These are phyloP conservation scores for Platanista minor DNA, from an alignment of 2,113 vertebrate species.

Conservation along the genomic window DNA sequence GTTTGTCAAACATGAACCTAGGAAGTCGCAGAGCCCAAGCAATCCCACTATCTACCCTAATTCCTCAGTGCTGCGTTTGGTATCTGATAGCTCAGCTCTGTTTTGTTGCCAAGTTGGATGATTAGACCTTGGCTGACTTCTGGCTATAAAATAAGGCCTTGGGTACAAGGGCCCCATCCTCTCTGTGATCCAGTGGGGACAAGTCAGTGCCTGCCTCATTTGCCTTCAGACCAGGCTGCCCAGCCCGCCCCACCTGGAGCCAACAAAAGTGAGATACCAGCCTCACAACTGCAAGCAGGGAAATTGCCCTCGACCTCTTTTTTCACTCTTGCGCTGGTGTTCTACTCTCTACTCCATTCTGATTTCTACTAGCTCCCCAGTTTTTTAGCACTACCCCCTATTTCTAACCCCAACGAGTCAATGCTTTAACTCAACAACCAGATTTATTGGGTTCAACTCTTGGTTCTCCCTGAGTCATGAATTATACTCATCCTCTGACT, in stretches of 20 bases:
- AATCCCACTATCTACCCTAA: neutral
- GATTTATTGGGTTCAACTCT: neutral
- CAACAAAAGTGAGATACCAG: neutral
- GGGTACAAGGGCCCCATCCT: neutral
- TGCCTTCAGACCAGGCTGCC: neutral
- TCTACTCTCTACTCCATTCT: neutral
- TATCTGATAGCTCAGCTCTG: neutral
- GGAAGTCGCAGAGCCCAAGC: neutral
- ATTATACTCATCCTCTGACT: neutral
- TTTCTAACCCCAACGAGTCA: neutral
- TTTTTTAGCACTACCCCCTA: neutral
- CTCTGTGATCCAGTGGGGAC: neutral
- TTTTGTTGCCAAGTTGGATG: neutral
- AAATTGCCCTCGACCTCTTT: neutral
- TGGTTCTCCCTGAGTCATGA: neutral
- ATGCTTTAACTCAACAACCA: neutral
- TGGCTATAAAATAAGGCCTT: neutral
- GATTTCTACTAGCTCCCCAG: neutral
- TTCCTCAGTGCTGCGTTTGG: neutral
- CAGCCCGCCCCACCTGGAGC: accelerated
- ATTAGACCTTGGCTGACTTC: neutral
- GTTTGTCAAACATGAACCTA: neutral
- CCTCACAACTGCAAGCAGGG: neutral
- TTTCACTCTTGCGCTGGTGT: neutral
- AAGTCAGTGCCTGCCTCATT: neutral